Conservation (phyloP, 2,888 invertebrate species). For the Horisme vitalbata region DNA sequence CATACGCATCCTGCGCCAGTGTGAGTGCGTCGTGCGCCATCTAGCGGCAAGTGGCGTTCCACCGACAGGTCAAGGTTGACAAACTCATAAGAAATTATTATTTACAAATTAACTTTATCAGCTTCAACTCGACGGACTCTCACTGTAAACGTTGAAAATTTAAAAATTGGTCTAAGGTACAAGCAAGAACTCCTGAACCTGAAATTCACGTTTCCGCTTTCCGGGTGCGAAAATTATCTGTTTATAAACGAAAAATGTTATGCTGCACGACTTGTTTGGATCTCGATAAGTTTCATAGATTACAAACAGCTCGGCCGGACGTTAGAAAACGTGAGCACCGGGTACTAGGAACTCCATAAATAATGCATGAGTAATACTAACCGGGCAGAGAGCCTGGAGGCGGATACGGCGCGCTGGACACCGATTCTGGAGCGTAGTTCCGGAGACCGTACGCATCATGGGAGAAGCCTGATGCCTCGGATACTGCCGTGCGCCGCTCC, state of each 20-base stretch:
- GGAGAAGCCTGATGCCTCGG: constrained; percentile 85
- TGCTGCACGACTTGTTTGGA: constrained; percentile 53
- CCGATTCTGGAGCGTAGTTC: constrained; percentile 89
- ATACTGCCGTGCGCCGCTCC: constrained; percentile 86
- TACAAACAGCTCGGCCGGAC: constrained; percentile 68
- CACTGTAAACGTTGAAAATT: constrained; percentile 29
- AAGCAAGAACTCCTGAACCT: constrained; percentile 26
- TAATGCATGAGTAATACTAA: constrained; percentile 59
- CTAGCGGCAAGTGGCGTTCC: constrained; percentile 58
- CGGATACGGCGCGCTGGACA: constrained; percentile 89
- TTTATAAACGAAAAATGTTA: constrained; percentile 75
- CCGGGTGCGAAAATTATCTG: constrained; percentile 47
- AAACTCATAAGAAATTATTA: constrained; percentile 72
- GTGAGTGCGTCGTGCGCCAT: constrained; percentile 64
- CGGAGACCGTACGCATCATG: constrained; percentile 90
- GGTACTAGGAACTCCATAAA: constrained; percentile 45
- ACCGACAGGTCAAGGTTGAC: constrained; percentile 71
- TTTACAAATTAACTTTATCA: constrained; percentile 64
- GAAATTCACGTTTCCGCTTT: constrained; percentile 38
- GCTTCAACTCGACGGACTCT: constrained; percentile 33
- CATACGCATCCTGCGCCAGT: constrained; percentile 41
- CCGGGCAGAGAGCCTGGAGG: constrained; percentile 88
- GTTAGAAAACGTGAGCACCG: constrained; percentile 61
- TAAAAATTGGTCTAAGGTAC: constrained; percentile 9
- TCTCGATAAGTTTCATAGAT: constrained; percentile 70